A percentile compares a stretch with the other conserved stretches of the same genome.
Conservation (phyloP, 2,888 invertebrate genomes). For the Cerceris ruficornis region DNA sequence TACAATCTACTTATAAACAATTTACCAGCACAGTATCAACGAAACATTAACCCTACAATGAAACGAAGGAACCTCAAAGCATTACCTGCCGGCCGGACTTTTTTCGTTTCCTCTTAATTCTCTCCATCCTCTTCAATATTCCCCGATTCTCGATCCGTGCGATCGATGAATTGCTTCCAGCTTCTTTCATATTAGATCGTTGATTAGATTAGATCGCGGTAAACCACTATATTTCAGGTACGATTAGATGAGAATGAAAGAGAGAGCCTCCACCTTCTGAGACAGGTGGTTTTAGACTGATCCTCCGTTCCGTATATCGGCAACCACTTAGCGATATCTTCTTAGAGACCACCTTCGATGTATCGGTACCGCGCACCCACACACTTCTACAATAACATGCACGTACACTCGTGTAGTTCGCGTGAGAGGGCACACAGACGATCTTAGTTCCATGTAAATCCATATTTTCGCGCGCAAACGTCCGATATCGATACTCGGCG, state of each 20-base stretch:
- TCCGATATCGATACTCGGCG: slow-evolving; percentile 42
- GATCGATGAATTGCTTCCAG: not conserved
- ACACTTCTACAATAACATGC: slow-evolving; percentile 21
- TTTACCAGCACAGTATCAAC: no score
- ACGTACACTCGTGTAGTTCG: slow-evolving; percentile 11
- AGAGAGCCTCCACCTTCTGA: slow-evolving; percentile 63
- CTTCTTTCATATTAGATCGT: not conserved
- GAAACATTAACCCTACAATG: no score
- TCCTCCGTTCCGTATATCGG: slow-evolving; percentile 73
- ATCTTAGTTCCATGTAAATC: slow-evolving; percentile 22
- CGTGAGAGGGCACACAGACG: slow-evolving; percentile 14
- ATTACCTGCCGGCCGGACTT: slow-evolving; percentile 47
- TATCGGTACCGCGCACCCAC: slow-evolving; percentile 49
- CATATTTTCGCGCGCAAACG: slow-evolving; percentile 39
- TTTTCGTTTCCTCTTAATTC: slow-evolving; percentile 45
- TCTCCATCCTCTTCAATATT: slow-evolving; percentile 40
- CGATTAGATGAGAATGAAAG: slow-evolving; percentile 18
- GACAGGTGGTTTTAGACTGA: slow-evolving; percentile 75
- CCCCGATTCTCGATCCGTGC: not conserved
- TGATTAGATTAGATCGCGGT: slow-evolving; percentile 6
- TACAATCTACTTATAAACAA: no score
- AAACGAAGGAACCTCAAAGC: not conserved
- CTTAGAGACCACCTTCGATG: slow-evolving; percentile 61
- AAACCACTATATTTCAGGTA: not conserved
- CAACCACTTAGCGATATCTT: slow-evolving; percentile 78